phyloP scores from a whole-genome alignment of 2,113 vertebrate genomes.

The Coracopsis vasa region DNA sequence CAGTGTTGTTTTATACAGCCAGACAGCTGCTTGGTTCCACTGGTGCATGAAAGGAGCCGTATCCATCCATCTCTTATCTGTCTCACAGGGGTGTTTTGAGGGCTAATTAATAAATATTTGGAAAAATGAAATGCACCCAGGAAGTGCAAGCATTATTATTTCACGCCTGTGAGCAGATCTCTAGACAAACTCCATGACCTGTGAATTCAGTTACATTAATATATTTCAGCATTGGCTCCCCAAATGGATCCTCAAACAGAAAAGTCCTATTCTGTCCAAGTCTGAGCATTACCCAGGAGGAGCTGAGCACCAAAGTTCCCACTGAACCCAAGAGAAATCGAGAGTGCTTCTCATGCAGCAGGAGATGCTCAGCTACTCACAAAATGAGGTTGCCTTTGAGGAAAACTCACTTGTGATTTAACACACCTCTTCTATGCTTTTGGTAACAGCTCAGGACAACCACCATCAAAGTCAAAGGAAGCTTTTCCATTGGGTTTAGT shows the following conservation, averaged over 20 bases:
- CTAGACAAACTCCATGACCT: neutral
- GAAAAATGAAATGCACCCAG: slow-evolving; percentile 17
- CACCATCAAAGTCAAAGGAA: neutral
- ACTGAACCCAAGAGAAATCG: neutral
- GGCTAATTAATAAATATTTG: slow-evolving; percentile 52
- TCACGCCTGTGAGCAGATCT: neutral
- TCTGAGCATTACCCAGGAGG: neutral
- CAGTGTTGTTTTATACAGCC: neutral
- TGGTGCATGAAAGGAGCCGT: neutral
- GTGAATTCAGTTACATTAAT: neutral
- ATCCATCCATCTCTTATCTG: neutral
- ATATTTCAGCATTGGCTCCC: neutral
- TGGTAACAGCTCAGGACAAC: neutral
- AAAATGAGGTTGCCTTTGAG: neutral
- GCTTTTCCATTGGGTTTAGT: neutral
- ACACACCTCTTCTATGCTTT: neutral
- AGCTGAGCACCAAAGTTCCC: neutral
- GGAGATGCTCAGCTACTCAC: neutral
- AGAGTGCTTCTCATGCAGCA: neutral
- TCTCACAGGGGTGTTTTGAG: neutral
- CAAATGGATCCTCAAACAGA: neutral
- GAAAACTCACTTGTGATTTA: neutral
- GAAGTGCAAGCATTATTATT: slow-evolving; percentile 10
- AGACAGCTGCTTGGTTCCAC: neutral
- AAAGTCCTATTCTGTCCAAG: neutral